Evolutionary conservation across 2,113 vertebrate species (phyloP).

Genomic region (Phalacrocorax aristotelis): DNA sequence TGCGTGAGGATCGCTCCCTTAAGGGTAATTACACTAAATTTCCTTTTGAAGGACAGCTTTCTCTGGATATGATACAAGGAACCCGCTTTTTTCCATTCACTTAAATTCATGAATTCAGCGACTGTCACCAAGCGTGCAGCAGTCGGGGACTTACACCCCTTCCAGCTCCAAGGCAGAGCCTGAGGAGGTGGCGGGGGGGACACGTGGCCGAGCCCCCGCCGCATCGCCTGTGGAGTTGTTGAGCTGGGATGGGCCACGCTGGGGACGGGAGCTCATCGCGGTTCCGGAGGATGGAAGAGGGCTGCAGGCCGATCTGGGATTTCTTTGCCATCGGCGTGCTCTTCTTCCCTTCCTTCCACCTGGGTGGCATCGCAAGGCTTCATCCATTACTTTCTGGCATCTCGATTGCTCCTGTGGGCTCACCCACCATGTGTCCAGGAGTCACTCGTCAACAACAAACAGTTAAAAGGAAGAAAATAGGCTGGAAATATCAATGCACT

Average conservation of each 20-base stretch:
- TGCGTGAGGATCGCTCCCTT: conserved; percentile 79
- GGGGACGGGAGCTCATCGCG: accelerated
- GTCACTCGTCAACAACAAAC: conserved; percentile 81
- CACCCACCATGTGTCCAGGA: conserved; percentile 78
- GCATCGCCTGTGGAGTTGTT: accelerated
- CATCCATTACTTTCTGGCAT: neutral
- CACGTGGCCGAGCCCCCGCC: neutral
- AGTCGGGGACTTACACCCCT: neutral
- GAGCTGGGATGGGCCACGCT: neutral
- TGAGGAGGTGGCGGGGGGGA: neutral
- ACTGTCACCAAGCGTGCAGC: conserved; percentile 47
- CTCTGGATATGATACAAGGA: conserved; percentile 75
- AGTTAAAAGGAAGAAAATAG: conserved; percentile 82
- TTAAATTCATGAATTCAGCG: conserved; percentile 63
- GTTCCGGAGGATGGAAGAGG: neutral
- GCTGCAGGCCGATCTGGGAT: neutral
- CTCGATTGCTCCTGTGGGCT: conserved; percentile 30
- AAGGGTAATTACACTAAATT: conserved; percentile 82
- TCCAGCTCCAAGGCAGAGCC: neutral
- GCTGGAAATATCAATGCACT: conserved; percentile 83
- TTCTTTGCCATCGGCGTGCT: neutral
- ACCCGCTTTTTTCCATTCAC: conserved; percentile 63
- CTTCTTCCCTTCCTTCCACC: neutral
- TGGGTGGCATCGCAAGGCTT: neutral
- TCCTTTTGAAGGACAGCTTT: conserved; percentile 82